phyloP scores from a whole-genome alignment of 2,797 vertebrate species.

The Anomalospiza imberbis region DNA sequence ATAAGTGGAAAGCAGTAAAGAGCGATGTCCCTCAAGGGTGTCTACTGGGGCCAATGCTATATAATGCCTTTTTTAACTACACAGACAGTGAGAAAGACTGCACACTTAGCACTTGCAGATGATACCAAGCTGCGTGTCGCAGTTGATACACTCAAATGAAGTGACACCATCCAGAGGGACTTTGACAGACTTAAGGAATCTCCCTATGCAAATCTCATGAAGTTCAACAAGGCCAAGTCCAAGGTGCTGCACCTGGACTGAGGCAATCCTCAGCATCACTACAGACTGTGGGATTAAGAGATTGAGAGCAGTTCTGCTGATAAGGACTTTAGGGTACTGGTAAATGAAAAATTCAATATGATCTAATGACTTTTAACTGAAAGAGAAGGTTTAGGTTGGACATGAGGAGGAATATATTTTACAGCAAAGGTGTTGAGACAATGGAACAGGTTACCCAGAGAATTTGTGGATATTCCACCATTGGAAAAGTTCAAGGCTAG shows the following conservation, averaged over 20 bases:
- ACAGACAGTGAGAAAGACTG: neutral
- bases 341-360: neutral
- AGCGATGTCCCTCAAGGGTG: neutral
- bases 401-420: neutral
- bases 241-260: neutral
- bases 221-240: neutral
- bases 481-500: neutral
- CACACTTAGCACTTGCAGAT: neutral
- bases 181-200: neutral
- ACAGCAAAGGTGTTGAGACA: neutral
- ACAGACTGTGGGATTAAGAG: neutral
- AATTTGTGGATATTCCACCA: neutral
- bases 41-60: rapidly evolving
- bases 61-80: neutral
- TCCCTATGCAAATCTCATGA: neutral
- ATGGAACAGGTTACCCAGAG: neutral
- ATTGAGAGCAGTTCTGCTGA: neutral
- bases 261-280: neutral
- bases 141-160: neutral
- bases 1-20: neutral
- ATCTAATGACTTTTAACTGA: neutral
- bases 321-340: neutral
- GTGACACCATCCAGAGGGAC: neutral
- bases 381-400: neutral
- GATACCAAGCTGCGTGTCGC: neutral